Percentiles rank a stretch among this genome's conserved stretches.
phyloP scores from a whole-genome alignment of 2,797 vertebrate species.

The Syngnathus acus region DNA sequence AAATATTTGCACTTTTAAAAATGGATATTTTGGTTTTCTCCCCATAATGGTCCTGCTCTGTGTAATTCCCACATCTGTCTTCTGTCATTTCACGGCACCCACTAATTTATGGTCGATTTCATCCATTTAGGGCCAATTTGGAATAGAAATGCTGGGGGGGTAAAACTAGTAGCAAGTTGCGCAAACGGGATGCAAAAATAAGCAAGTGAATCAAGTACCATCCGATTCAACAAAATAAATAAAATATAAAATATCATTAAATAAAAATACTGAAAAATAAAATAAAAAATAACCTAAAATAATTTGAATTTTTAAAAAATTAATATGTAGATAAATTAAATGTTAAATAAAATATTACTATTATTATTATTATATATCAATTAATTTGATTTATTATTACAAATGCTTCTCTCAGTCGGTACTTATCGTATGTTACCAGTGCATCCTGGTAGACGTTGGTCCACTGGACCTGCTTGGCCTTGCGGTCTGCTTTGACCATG shows the following conservation, averaged over 20 bases:
- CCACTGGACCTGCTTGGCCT: conserved; percentile 91
- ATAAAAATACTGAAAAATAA: too few species aligned
- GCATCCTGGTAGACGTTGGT: conserved; percentile 96
- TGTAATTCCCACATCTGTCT: neutral
- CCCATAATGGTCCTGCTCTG: neutral
- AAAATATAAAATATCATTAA: too few species aligned
- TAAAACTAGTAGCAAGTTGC: neutral
- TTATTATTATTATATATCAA: too few species aligned
- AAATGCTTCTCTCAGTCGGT: too few species aligned
- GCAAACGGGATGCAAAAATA: neutral
- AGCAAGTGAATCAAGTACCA: too few species aligned
- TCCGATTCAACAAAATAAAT: neutral
- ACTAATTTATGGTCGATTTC: neutral
- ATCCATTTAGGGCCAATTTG: neutral
- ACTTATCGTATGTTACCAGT: conserved; percentile 56
- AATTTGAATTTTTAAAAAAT: too few species aligned
- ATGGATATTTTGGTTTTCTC: neutral
- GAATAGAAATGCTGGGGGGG: neutral
- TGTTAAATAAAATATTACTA: too few species aligned
- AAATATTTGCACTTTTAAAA: conserved; percentile 4
- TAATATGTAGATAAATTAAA: too few species aligned
- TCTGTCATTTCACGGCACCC: neutral
- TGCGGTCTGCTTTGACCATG: conserved; percentile 85
- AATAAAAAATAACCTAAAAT: too few species aligned
- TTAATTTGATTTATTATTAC: too few species aligned